Evolutionary conservation across 1,140 invertebrate species (phyloP).

Genomic region (Sinonovacula constricta): DNA sequence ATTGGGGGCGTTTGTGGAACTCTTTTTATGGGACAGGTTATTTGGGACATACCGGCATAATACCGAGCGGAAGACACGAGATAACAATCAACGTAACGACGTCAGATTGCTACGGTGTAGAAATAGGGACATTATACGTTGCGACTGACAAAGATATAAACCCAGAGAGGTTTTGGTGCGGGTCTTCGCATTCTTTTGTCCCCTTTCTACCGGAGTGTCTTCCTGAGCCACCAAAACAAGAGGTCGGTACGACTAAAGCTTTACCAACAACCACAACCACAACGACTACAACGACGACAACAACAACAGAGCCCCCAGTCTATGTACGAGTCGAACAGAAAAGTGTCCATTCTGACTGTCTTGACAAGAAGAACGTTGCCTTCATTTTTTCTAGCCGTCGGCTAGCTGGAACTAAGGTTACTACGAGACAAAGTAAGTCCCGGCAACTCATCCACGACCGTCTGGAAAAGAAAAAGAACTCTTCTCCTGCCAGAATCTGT

Average conservation of each 20-base stretch:
- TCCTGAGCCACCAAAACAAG: neutral
- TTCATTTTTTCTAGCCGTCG: slow-evolving; percentile 21
- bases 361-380: slow-evolving; percentile 32
- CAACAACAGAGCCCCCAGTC: slow-evolving; percentile 15
- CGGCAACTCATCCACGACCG: neutral
- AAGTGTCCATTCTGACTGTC: slow-evolving; percentile 18
- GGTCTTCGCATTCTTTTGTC: neutral
- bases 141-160: slow-evolving; percentile 16
- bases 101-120: slow-evolving; percentile 42
- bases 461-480: neutral
- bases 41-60: slow-evolving; percentile 31
- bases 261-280: neutral
- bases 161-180: slow-evolving; percentile 23
- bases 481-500: slow-evolving; percentile 4
- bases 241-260: no score
- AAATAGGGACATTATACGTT: slow-evolving; percentile 24
- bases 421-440: slow-evolving; percentile 1
- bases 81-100: slow-evolving; percentile 11
- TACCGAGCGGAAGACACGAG: slow-evolving; percentile 26
- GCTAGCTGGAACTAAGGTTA: slow-evolving; percentile 12
- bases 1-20: slow-evolving; percentile 37
- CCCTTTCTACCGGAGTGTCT: neutral
- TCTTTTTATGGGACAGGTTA: neutral
- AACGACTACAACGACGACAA: neutral
- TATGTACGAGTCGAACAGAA: slow-evolving; percentile 19